Evolutionary conservation across 2,888 invertebrate genomes (phyloP).

Genomic region (Chouioia cunea): DNA sequence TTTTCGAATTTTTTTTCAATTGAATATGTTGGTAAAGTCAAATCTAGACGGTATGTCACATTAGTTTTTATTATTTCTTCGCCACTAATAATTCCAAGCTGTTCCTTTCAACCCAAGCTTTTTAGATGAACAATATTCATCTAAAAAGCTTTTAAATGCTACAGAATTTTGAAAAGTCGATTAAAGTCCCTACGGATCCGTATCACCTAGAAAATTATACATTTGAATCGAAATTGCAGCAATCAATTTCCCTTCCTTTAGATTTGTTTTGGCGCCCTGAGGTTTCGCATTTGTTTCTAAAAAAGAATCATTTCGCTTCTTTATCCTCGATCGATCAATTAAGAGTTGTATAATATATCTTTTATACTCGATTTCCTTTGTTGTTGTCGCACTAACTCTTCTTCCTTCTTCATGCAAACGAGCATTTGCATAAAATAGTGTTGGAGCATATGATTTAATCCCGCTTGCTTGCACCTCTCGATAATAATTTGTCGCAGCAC

Average conservation of each 20-base stretch:
- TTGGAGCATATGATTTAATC: constrained; percentile 4
- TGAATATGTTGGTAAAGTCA: too few species aligned
- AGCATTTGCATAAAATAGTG: neutral
- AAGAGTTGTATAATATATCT: too few species aligned
- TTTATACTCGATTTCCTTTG: too few species aligned
- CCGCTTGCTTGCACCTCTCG: neutral
- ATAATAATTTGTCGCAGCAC: neutral
- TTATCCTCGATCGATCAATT: too few species aligned
- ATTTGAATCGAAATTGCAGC: constrained; percentile 23
- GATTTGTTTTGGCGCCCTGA: constrained; percentile 24
- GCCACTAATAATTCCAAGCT: constrained; percentile 8
- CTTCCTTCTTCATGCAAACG: too few species aligned
- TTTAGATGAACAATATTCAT: constrained; percentile 20
- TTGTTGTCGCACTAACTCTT: too few species aligned
- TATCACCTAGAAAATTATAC: constrained; percentile 8
- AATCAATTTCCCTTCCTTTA: constrained; percentile 21
- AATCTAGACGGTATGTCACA: too few species aligned
- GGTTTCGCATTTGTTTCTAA: neutral
- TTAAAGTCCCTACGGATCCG: constrained; percentile 6
- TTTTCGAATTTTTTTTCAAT: too few species aligned
- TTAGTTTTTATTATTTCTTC: too few species aligned
- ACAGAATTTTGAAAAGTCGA: neutral
- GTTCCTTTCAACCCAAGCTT: neutral
- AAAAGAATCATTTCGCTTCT: too few species aligned
- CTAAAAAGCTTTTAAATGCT: constrained; percentile 3